These are phyloP conservation scores for Oedothorax gibbosus DNA, from an alignment of 1,140 invertebrate genomes.

Conservation along the genomic window DNA sequence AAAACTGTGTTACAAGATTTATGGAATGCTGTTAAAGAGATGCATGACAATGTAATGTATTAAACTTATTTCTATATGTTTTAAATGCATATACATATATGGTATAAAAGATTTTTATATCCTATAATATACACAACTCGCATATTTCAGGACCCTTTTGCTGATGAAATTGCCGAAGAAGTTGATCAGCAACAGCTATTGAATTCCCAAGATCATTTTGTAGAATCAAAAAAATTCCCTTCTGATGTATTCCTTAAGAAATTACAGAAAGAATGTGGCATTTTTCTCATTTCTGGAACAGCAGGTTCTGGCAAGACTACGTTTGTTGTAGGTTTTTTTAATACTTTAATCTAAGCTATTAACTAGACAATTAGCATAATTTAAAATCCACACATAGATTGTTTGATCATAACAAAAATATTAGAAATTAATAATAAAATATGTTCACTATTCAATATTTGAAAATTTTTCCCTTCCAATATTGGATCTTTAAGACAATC, in stretches of 20 bases:
- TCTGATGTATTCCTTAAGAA: conserved; percentile 12
- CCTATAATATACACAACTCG: no score
- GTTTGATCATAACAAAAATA: no score
- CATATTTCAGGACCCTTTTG: conserved; percentile 54
- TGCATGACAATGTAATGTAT: conserved; percentile 45
- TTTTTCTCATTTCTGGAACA: conserved; percentile 67
- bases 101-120: not conserved
- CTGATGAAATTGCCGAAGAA: conserved; percentile 63
- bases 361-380: no score
- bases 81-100: not conserved
- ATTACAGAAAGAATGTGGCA: conserved; percentile 57
- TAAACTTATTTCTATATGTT: not conserved
- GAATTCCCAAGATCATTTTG: conserved; percentile 8
- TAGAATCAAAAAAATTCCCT: conserved; percentile 61
- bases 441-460: no score
- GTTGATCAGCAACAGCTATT: conserved; percentile 62
- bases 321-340: conserved; percentile 64
- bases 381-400: no score
- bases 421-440: no score
- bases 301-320: conserved; percentile 69
- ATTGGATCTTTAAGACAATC: no score
- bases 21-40: conserved; percentile 66
- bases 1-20: conserved; percentile 68
- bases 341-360: not conserved
- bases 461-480: no score